phyloP scores from a whole-genome alignment of 1,140 invertebrate species.

The Pachypeltis micranthus region DNA sequence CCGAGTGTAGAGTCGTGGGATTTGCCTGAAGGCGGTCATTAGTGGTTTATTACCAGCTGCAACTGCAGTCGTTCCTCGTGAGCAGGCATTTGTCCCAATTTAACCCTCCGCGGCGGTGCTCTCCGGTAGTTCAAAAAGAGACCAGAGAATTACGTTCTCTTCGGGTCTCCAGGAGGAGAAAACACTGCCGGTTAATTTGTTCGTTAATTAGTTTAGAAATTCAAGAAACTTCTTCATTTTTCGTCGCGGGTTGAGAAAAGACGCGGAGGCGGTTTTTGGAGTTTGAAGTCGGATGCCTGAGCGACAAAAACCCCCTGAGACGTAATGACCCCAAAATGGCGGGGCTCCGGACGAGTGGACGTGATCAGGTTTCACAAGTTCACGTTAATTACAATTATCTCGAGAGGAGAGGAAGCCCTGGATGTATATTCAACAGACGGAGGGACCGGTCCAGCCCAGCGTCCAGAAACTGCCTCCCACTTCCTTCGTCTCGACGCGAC shows the following conservation, averaged over 20 bases:
- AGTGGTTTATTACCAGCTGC: no score
- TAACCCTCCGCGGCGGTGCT: no score
- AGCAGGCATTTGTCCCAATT: no score
- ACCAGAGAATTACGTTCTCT: not conserved
- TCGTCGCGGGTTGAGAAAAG: no score
- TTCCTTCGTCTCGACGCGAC: no score
- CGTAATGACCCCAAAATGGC: conserved; percentile 5
- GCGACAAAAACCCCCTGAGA: not conserved
- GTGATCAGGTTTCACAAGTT: conserved; percentile 6
- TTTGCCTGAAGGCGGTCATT: no score
- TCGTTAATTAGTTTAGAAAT: not conserved
- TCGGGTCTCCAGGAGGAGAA: no score
- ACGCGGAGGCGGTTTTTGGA: not conserved
- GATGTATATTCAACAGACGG: conserved; percentile 5
- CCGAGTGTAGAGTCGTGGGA: no score
- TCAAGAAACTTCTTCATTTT: not conserved
- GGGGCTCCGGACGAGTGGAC: not conserved
- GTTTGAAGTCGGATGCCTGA: not conserved
- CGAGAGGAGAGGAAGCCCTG: not conserved
- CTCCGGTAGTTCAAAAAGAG: no score
- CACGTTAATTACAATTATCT: conserved; percentile 10
- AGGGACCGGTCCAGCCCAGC: not conserved
- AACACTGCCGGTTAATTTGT: no score
- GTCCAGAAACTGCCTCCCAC: not conserved
- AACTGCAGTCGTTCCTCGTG: no score